Evolutionary conservation across 2,888 invertebrate genomes (phyloP), one percentile per base, ranked within the genome.

Genomic region (Pristionchus fissidentatus): DNA sequence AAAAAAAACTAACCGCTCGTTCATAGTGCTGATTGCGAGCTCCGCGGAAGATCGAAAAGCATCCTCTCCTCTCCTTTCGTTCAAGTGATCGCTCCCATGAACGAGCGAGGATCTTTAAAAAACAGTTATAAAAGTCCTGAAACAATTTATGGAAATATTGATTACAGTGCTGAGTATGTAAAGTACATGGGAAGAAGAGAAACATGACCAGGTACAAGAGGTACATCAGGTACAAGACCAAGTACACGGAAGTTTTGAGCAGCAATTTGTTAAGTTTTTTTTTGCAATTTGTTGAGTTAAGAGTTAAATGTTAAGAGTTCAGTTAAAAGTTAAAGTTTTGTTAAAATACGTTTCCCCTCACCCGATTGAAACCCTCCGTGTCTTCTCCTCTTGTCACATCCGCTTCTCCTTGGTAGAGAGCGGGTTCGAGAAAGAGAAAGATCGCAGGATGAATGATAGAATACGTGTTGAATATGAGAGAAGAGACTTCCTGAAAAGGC

Each of bases 381-480:
- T 70, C 70, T 41, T 7, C 5, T 75, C 75, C 49, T n/a, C 49
- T 32, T 41, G 13, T 32, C 32, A 13, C 49, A 75, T 46, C 46
- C 15, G 22, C 49, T 75, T 32, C 13, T 77, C 49, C 49, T 77
- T 49, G 46, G 19, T 49, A 35, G 2, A 77, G 49, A 3, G 75
- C 46, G 0, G 75, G 75, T 41, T 77, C 75, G 32, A 77, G 10
- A 22, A n/a, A 35, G 49, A 79, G n/a, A 22, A 79, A 57, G 41
- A 79, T 57, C 38, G 19, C 79, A 1, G 79, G 79, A 38, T 79
- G 43, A 38, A 57, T 57, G 41, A 79, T 22, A 15, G 55, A 38
- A 29, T 79, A 79, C 38, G 57, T n/a, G 79, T 79, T 79, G 55
- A 41, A 79, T 35, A 79, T 35, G 13, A 79, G 41, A 0, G 79